These are phyloP conservation scores for Helicoverpa zea DNA, from an alignment of 1,140 invertebrate genomes.

Conservation along the genomic window DNA sequence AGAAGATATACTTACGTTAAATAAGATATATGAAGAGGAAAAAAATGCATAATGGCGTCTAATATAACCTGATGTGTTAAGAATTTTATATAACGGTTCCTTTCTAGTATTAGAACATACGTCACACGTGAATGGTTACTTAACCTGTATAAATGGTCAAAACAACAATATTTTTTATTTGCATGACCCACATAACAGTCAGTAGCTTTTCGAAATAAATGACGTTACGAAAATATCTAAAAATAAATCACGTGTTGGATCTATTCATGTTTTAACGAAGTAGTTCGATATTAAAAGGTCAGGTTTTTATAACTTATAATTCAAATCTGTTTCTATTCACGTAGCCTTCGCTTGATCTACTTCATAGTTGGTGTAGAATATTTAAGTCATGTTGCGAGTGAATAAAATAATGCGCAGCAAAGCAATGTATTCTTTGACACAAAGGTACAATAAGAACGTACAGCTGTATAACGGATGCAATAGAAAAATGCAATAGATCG, in stretches of 20 bases:
- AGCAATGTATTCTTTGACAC: too few species aligned
- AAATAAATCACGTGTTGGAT: not conserved
- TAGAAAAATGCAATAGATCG: too few species aligned
- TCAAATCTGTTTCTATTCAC: not conserved
- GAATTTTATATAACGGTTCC: too few species aligned
- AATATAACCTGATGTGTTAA: too few species aligned
- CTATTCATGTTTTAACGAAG: conserved; percentile 6
- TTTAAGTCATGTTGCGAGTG: not conserved
- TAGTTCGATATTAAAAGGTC: not conserved
- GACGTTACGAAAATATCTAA: not conserved
- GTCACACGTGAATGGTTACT: too few species aligned
- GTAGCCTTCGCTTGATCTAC: conserved; percentile 6
- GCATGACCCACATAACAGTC: not conserved
- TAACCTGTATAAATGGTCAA: not conserved
- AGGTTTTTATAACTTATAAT: not conserved
- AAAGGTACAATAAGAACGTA: too few species aligned
- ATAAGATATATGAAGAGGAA: too few species aligned
- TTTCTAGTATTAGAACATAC: too few species aligned
- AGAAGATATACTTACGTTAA: too few species aligned
- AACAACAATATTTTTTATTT: not conserved
- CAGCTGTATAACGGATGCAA: too few species aligned
- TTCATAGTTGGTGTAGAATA: not conserved
- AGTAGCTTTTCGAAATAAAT: not conserved
- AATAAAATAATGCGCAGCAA: too few species aligned
- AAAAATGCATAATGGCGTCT: too few species aligned